A percentile compares a stretch with the other conserved stretches of the same genome.
These are phyloP conservation scores for Typhlichthys subterraneus DNA, from an alignment of 2,797 vertebrate species.

Conservation along the genomic window DNA sequence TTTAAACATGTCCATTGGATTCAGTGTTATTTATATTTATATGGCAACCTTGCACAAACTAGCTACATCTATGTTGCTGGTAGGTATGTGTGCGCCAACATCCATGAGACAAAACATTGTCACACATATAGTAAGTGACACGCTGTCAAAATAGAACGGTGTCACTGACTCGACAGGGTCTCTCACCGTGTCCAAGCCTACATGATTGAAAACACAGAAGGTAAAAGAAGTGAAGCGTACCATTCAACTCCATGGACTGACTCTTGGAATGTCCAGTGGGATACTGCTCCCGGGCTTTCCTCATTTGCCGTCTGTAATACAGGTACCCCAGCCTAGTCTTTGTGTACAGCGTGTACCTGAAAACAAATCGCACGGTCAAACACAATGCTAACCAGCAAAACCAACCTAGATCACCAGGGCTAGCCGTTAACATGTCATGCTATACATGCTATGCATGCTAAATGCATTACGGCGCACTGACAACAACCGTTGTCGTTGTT, in stretches of 20 bases:
- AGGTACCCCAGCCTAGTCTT: slow-evolving; percentile 91
- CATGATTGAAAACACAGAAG: too few relatives aligned
- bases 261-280: slow-evolving; percentile 86
- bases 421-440: slow-evolving; percentile 15
- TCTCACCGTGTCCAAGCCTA: too few relatives aligned
- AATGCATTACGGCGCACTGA: neutral
- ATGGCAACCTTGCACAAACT: too few relatives aligned
- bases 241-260: slow-evolving; percentile 80
- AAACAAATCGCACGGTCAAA: neutral
- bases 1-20: too few relatives aligned
- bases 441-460: slow-evolving; percentile 6
- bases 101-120: too few relatives aligned
- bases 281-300: slow-evolving; percentile 87
- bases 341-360: slow-evolving; percentile 92
- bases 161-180: too few relatives aligned
- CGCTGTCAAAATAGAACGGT: too few relatives aligned
- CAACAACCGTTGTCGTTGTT: neutral
- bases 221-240: slow-evolving; percentile 60
- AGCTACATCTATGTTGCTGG: too few relatives aligned
- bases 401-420: neutral
- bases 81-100: too few relatives aligned
- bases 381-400: neutral
- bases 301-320: slow-evolving; percentile 93
- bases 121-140: too few relatives aligned
- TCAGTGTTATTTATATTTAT: too few relatives aligned